phyloP scores from a whole-genome alignment of 2,888 invertebrate species.

The Megamerina dolium region DNA sequence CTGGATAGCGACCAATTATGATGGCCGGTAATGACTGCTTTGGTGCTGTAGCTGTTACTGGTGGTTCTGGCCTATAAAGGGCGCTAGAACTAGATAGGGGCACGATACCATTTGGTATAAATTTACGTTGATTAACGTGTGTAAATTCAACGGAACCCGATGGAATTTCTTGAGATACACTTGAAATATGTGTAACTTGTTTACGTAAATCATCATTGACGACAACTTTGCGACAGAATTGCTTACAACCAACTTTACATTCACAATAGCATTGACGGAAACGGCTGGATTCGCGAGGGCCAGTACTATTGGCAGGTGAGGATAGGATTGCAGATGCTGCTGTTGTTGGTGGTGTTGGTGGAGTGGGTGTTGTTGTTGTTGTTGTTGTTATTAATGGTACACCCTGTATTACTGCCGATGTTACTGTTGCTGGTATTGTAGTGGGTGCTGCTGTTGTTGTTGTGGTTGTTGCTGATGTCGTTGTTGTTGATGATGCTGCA shows the following conservation, averaged over 20 bases:
- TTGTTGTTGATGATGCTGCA: constrained; percentile 2
- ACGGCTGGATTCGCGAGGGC: constrained; percentile 1
- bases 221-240: constrained; percentile 37
- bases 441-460: constrained; percentile 1
- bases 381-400: not conserved
- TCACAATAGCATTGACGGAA: constrained; percentile 39
- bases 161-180: constrained; percentile 25
- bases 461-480: not conserved
- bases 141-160: constrained; percentile 32
- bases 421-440: not conserved
- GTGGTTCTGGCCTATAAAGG: too few species aligned
- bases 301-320: not conserved
- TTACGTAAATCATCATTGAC: constrained; percentile 23
- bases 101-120: constrained; percentile 20
- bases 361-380: not conserved
- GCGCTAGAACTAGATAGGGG: not conserved
- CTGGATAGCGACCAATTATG: too few species aligned
- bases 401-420: constrained; percentile 1
- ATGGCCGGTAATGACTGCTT: too few species aligned
- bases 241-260: constrained; percentile 38
- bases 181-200: constrained; percentile 31
- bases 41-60: too few species aligned
- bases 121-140: constrained; percentile 32
- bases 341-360: not conserved
- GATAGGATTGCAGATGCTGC: not conserved